Conservation (phyloP, 2,113 vertebrate genomes). For the Morone chrysops region DNA sequence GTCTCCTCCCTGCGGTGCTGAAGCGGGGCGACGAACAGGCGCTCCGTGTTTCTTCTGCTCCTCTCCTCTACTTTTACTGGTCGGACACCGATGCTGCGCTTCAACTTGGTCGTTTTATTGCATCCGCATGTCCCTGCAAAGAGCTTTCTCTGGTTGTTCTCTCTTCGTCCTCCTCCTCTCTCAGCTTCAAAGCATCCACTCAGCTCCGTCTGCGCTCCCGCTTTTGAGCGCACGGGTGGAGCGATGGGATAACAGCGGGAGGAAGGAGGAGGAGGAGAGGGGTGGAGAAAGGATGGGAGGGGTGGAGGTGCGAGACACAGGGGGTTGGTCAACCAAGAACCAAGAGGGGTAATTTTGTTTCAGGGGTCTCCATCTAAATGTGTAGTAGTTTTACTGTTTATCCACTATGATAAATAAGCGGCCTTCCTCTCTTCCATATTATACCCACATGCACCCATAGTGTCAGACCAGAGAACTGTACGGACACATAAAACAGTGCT, state of each 20-base stretch:
- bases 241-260: slow-evolving; percentile 40
- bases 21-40: slow-evolving; percentile 38
- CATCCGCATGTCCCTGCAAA: slow-evolving; percentile 11
- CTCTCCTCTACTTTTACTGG: slow-evolving; percentile 37
- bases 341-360: neutral
- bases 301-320: slow-evolving; percentile 27
- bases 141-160: neutral
- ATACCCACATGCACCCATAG: neutral
- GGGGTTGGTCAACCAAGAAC: slow-evolving; percentile 28
- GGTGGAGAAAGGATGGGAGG: slow-evolving; percentile 34
- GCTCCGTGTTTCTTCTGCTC: slow-evolving; percentile 60
- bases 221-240: slow-evolving; percentile 61
- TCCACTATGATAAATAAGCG: neutral
- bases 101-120: neutral
- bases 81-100: neutral
- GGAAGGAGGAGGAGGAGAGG: slow-evolving; percentile 27
- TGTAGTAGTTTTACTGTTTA: neutral
- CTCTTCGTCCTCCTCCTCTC: neutral
- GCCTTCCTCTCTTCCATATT: neutral
- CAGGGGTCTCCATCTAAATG: neutral
- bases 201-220: slow-evolving; percentile 26
- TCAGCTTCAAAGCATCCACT: slow-evolving; percentile 13
- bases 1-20: slow-evolving; percentile 62
- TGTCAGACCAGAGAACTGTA: too few relatives aligned
- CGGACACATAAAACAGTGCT: neutral